phyloP scores from a whole-genome alignment of 1,140 invertebrate species.

The Dreissena polymorpha region DNA sequence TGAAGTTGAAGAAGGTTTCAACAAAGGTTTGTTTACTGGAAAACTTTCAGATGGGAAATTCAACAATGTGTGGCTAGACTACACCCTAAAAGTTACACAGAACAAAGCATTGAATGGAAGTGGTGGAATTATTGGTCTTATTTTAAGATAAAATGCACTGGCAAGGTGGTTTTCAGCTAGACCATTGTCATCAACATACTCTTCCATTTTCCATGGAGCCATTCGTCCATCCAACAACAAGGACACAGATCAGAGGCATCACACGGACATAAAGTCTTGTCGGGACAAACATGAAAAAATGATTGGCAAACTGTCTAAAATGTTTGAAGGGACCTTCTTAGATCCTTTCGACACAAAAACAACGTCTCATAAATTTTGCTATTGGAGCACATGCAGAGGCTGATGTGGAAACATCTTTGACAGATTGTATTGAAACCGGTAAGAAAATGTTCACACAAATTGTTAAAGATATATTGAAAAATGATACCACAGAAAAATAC shows the following conservation, averaged over 20 bases:
- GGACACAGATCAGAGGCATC: neutral
- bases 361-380: neutral
- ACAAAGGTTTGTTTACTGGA: constrained; percentile 13
- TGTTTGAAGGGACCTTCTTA: neutral
- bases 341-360: neutral
- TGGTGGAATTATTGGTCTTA: constrained; percentile 46
- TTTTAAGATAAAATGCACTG: constrained; percentile 20
- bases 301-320: neutral
- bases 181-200: constrained; percentile 30
- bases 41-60: constrained; percentile 32
- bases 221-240: neutral
- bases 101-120: constrained; percentile 46
- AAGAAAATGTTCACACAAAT: too few relatives aligned
- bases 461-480: too few relatives aligned
- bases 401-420: too few relatives aligned
- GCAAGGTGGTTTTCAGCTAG: constrained; percentile 39
- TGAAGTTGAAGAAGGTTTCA: constrained; percentile 13
- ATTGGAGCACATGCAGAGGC: too few relatives aligned
- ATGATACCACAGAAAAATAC: too few relatives aligned
- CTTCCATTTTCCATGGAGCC: constrained; percentile 14
- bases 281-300: constrained; percentile 1
- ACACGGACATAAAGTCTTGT: neutral
- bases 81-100: constrained; percentile 35
- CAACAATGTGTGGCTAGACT: constrained; percentile 49
- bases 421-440: too few relatives aligned